Base-by-base conservation (phyloP, 2,888 invertebrate genomes). In the Dryobota labecula region DNA sequence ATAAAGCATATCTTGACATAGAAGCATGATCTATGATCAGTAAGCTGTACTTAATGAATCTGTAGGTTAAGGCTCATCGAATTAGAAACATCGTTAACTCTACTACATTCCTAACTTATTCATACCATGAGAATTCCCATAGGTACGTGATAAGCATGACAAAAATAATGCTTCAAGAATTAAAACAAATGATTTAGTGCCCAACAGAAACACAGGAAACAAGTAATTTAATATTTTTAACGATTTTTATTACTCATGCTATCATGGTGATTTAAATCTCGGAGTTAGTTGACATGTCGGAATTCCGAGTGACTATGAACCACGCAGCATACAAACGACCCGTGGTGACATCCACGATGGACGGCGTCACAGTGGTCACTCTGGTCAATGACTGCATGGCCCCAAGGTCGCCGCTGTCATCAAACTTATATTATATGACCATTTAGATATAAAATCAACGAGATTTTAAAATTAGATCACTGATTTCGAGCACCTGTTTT, bases 361-460 rank as follows among this genome's bases (percentile, higher is more conserved):
- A 36, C 53, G 11, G 24, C 13, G 60, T 38, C 33, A 30, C 58
- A 47, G 41, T 53, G 64, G 49, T 71, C 78, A 54, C 68, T 69
- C 78, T 73, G 83, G 78, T 70, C 78, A 78, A 61, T 61, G 78
- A 78, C 78, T 78, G 78, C 62, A 7, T 11, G 47, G 30, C 41
- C 57, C 41, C 80, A 83, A 83, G 81, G 78, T 83, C 83, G 69
- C 53, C 9, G 4, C 3, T 53, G 70, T 49, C 65, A 66, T 45
- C 38, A 47, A 54, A 63, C 24, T 43, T 57, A 30, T 45, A 64
- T 27, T 64, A 54, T 24, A 68, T 49, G 56, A 65, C 51, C 64
- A 51, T 65, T 67, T 51, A 43, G 13, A 68, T 54, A 60, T 30
- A 51, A 63, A 71, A 58, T 53, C 53, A 65, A 69, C 41, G 64